Percentiles rank a stretch among this genome's conserved stretches.
Conservation (phyloP, 2,888 invertebrate genomes). For the Plemyria rubiginata region DNA sequence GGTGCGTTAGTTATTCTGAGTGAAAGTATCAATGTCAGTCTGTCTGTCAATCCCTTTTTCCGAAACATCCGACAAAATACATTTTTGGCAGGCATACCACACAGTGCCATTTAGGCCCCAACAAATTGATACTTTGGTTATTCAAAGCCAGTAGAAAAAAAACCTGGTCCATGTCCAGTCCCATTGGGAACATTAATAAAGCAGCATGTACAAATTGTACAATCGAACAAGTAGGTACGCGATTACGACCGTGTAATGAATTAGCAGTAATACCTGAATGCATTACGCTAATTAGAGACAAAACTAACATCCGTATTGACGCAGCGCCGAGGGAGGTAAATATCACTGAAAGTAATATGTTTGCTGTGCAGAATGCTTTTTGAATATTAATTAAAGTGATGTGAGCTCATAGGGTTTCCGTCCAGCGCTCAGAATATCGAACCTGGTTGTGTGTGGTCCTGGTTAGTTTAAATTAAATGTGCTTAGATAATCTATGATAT, state of each 20-base stretch:
- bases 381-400: conserved; percentile 15
- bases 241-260: conserved; percentile 29
- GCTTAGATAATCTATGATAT: no score
- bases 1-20: no score
- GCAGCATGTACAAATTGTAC: conserved; percentile 2
- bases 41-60: no score
- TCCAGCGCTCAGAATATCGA: background rate
- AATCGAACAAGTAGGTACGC: conserved; percentile 20
- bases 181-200: background rate
- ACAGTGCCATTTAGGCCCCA: no score
- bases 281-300: conserved; percentile 38
- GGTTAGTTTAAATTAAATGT: no score
- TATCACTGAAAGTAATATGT: conserved; percentile 28
- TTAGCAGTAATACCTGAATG: conserved; percentile 24
- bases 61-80: no score
- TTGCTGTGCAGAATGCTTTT: conserved; percentile 8
- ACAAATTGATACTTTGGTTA: no score
- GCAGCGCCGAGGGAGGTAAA: conserved; percentile 23
- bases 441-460: no score
- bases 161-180: background rate
- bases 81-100: no score
- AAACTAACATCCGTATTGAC: conserved; percentile 37
- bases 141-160: no score
- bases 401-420: background rate
- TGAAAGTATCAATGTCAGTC: no score